Evolutionary conservation across 2,113 vertebrate species (phyloP), one percentile per base, ranked within the genome.

Genomic region (Heterochromis multidens): DNA sequence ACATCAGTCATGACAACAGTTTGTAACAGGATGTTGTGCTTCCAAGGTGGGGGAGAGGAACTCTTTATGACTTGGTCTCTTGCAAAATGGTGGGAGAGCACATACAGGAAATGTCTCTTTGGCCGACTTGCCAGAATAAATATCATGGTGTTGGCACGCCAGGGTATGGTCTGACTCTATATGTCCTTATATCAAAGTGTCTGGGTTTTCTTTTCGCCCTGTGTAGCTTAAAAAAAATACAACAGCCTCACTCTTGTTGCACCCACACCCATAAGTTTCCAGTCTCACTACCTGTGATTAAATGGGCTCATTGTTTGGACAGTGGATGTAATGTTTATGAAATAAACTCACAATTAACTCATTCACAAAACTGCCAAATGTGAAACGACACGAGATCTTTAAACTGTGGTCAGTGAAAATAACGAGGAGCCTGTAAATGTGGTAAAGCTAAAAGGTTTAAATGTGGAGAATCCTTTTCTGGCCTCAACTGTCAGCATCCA

Each of bases 91-190:
- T 78, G 86, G 81, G 79, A 87, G 67, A 85, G 77, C 25, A 5
- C 81, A 70, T 80, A 78, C 87, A 94, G 91, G 87, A 93, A 92
- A 92, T 59, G 80, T 90, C 67, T 92, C 43, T 83, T 93, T 89
- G 86, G 61, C 78, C 76, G 70, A 87, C 62, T 56, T 33, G 89
- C 89, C 87, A 93, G 87, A 80, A 54, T 52, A 92, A 93, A 91
- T 86, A 92, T 91, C 57, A 90, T 77, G 83, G 59, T 79, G 79
- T 85, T 87, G 89, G 89, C 78, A 85, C 84, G 77, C 27, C 25
- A 7, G 62, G 52, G 76, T 76, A 76, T 33, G 0, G 12, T 70
- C 81, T 88, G 82, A 59, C 61, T 81, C 80, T 80, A 80, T 85
- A 74, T 37, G 61, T 74, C 63, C 37, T 86, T 67, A 81, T n/a